Evolutionary conservation across 2,888 invertebrate genomes (phyloP).

Genomic region (Cataglyphis cursor): DNA sequence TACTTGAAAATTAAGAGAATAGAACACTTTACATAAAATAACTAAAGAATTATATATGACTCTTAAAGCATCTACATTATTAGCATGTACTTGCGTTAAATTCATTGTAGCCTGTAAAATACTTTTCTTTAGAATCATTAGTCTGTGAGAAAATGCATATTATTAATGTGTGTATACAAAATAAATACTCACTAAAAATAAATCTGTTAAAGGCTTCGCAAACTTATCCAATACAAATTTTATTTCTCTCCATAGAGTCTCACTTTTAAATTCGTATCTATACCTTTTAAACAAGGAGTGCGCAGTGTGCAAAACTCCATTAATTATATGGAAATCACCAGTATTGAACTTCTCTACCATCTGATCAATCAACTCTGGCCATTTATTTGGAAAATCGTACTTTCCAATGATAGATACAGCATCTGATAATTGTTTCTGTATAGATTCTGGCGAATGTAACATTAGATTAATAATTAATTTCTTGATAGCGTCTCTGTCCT

Average conservation of each 20-base stretch:
- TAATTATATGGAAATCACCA: constrained; percentile 97
- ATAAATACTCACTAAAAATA: constrained; percentile 91
- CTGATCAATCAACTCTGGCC: constrained; percentile 97
- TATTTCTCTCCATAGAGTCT: constrained; percentile 98
- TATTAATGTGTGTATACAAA: constrained; percentile 11
- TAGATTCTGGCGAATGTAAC: constrained; percentile 95
- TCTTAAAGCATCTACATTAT: constrained; percentile 93
- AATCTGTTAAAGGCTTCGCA: constrained; percentile 96
- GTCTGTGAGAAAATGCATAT: background rate
- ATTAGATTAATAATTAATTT: constrained; percentile 95
- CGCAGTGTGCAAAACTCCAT: constrained; percentile 97
- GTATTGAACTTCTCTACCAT: constrained; percentile 97
- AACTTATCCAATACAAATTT: constrained; percentile 98
- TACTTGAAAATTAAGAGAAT: constrained; percentile 97
- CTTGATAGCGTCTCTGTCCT: constrained; percentile 94
- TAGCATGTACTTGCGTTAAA: constrained; percentile 92
- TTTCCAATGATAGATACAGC: constrained; percentile 98
- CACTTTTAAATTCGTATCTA: constrained; percentile 97
- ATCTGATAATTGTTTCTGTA: constrained; percentile 98
- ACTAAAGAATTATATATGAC: constrained; percentile 96
- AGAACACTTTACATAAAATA: constrained; percentile 97
- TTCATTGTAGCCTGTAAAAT: constrained; percentile 93
- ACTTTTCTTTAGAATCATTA: constrained; percentile 41
- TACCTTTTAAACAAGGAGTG: constrained; percentile 99
- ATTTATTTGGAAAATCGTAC: constrained; percentile 98